Evolutionary conservation across 2,113 vertebrate genomes (phyloP).

Genomic region (Colistium nudipinnis): DNA sequence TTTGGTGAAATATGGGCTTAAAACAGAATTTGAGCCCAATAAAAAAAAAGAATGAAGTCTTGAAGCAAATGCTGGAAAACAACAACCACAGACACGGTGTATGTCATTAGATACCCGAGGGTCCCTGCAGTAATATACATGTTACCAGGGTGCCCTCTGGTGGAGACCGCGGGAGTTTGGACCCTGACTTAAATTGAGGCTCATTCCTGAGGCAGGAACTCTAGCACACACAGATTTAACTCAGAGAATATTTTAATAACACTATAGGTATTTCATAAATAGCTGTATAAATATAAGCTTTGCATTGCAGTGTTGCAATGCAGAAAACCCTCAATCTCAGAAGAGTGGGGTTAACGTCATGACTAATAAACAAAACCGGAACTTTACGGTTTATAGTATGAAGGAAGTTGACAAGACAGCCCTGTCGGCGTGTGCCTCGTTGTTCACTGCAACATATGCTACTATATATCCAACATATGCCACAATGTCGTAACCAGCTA

Average conservation of each 20-base stretch:
- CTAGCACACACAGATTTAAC: too few relatives aligned
- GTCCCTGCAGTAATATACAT: conserved; percentile 11
- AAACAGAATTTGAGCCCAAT: background rate
- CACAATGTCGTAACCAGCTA: background rate
- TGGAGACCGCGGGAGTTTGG: conserved; percentile 35
- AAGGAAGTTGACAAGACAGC: too few relatives aligned
- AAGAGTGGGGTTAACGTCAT: too few relatives aligned
- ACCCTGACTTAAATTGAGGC: background rate
- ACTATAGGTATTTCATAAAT: too few relatives aligned
- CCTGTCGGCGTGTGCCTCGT: too few relatives aligned
- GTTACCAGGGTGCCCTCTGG: conserved; percentile 53
- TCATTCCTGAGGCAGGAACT: background rate
- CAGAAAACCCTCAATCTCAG: too few relatives aligned
- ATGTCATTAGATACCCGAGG: background rate
- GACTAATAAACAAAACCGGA: conserved; percentile 8
- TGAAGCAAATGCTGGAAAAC: too few relatives aligned
- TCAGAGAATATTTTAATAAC: too few relatives aligned
- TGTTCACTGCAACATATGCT: background rate
- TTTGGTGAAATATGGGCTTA: background rate
- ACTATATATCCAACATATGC: background rate
- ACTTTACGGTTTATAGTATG: background rate
- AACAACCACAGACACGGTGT: too few relatives aligned
- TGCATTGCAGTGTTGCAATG: too few relatives aligned
- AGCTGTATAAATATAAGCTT: too few relatives aligned
- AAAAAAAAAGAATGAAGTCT: too few relatives aligned